Percentiles rank a stretch among this genome's conserved stretches.
phyloP scores from a whole-genome alignment of 2,888 invertebrate species.

The Malacosoma neustria region DNA sequence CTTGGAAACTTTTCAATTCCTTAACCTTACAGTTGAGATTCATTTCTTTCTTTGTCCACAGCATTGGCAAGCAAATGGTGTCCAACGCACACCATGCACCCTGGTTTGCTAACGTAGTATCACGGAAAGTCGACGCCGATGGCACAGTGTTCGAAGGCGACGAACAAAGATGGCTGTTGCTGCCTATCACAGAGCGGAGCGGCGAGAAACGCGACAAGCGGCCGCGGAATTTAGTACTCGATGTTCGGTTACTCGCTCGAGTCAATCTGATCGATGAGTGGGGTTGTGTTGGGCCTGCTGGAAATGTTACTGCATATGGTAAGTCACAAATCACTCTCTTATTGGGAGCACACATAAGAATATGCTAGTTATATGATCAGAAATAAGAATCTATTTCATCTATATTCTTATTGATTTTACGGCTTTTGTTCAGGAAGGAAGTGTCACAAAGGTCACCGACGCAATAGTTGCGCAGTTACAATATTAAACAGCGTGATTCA shows the following conservation, averaged over 20 bases:
- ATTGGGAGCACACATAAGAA: too few relatives aligned
- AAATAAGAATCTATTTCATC: too few relatives aligned
- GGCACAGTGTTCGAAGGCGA: constrained; percentile 41
- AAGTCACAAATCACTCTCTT: too few relatives aligned
- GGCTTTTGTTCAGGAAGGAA: too few relatives aligned
- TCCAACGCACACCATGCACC: constrained; percentile 48
- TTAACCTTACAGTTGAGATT: too few relatives aligned
- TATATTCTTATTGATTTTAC: too few relatives aligned
- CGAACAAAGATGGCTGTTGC: constrained; percentile 25
- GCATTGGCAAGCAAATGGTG: constrained; percentile 58
- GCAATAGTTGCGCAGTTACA: too few relatives aligned
- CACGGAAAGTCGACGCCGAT: constrained; percentile 28
- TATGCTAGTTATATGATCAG: too few relatives aligned
- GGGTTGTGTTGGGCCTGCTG: constrained; percentile 49
- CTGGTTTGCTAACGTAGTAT: constrained; percentile 47
- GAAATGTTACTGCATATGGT: constrained; percentile 58
- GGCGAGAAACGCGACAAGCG: constrained; percentile 17
- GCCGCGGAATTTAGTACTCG: constrained; percentile 21
- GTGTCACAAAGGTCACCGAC: too few relatives aligned
- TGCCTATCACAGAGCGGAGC: constrained; percentile 35
- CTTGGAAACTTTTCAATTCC: too few relatives aligned
- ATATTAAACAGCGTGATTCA: too few relatives aligned
- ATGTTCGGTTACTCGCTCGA: constrained; percentile 45
- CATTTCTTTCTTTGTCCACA: constrained; percentile 23
- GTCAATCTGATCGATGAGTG: constrained; percentile 52